Evolutionary conservation across 2,888 invertebrate species (phyloP).

Genomic region (Callinectes sapidus): DNA sequence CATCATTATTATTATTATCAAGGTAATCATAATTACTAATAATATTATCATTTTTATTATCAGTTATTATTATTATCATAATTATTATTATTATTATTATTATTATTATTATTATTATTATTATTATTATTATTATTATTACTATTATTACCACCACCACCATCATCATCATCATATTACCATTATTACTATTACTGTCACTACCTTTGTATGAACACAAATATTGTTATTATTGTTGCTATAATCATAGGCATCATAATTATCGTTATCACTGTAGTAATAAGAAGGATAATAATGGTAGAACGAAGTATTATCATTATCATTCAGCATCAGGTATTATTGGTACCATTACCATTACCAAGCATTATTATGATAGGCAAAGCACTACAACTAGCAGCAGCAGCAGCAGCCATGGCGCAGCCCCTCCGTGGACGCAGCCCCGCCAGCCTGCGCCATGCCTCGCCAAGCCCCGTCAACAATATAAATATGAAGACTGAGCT

Average conservation of each 20-base stretch:
- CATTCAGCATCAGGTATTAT: not conserved
- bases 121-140: not conserved
- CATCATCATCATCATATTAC: not conserved
- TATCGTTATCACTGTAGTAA: not conserved
- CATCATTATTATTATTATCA: not conserved
- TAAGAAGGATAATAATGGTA: not conserved
- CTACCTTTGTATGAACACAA: not conserved
- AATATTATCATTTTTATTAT: not conserved
- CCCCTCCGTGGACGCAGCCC: not conserved
- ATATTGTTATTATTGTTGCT: too few species aligned
- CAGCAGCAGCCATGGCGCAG: not conserved
- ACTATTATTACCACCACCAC: not conserved
- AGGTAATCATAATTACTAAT: too few species aligned
- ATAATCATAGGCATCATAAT: too few species aligned
- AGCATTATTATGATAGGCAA: not conserved
- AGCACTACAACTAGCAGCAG: too few species aligned
- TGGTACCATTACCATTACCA: not conserved
- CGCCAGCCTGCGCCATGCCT: not conserved
- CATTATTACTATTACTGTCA: not conserved
- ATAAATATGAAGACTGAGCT: conserved; percentile 10
- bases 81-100: not conserved
- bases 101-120: not conserved
- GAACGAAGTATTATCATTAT: not conserved
- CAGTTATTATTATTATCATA: not conserved
- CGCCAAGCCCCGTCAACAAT: not conserved